Evolutionary conservation across 2,888 invertebrate species (phyloP), one percentile per base, ranked within the genome.

Genomic region (Tipula lateralis): DNA sequence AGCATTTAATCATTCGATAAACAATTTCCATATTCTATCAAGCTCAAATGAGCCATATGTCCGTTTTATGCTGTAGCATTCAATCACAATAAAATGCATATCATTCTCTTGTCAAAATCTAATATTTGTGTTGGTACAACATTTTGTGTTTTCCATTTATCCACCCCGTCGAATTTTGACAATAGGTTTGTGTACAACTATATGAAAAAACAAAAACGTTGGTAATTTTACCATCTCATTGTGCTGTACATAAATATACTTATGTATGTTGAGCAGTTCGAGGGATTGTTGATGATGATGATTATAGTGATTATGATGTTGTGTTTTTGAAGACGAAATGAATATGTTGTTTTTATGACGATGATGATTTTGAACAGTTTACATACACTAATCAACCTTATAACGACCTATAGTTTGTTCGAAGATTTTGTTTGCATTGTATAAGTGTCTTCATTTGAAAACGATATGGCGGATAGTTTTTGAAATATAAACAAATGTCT

Each of bases 31-130:
- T 30, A 82, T 82, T 82, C 29, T 82, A 30, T 32, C 82, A 3
- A 83, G 34, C 32, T 83, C 34, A 83, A 83, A 83, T 83, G 83
- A 83, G 34, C 83, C 83, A 83, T 83, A 83, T 83, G 83, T 83
- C 83, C 83, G 83, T 4, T 83, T 36, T 82, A 24, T 66, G 66
- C 66, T 66, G 44, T 44, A 44, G n/a, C 16, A 44, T 44, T 66
- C 66, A 66, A 66, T 66, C 66, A 66, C 66, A 66, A 66, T 66
- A 66, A 66, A 66, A 19, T 66, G 66, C 66, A 66, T 66, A 66
- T 66, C 66, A 66, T 66, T 66, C 66, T 66, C 66, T 66, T 66
- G 66, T 66, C 66, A 66, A 66, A 66, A 66, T 66, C 66, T 66
- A 66, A 66, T 66, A 66, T 66, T 66, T 66, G 66, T 66, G 66